These are phyloP conservation scores for Priocnemis perturbator DNA, from an alignment of 2,888 invertebrate species.

Conservation along the genomic window DNA sequence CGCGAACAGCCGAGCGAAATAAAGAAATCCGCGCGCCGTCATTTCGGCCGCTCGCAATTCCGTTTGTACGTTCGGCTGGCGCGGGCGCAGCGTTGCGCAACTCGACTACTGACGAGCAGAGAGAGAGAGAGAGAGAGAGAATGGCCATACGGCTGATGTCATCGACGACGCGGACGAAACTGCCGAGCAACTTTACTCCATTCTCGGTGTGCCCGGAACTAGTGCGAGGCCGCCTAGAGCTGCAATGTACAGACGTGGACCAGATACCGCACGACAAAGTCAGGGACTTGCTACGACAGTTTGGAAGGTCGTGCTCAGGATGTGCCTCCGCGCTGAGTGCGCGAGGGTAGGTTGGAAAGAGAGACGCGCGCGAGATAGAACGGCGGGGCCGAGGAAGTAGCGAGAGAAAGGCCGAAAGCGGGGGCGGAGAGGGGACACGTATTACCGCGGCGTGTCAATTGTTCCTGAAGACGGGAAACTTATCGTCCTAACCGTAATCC, in stretches of 20 bases:
- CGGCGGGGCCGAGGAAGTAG: slow-evolving; percentile 24
- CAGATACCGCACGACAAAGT: slow-evolving; percentile 58
- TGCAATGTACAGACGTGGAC: slow-evolving; percentile 33
- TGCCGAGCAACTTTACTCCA: slow-evolving; percentile 50
- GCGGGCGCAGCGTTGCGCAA: too few relatives aligned
- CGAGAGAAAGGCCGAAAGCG: slow-evolving; percentile 4
- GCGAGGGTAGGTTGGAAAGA: slow-evolving; percentile 12
- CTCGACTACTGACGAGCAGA: too few relatives aligned
- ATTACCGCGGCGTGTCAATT: slow-evolving; percentile 61
- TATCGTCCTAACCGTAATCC: slow-evolving; percentile 50
- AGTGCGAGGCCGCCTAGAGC: slow-evolving; percentile 28
- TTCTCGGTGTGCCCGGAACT: slow-evolving; percentile 40
- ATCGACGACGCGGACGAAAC: slow-evolving; percentile 32
- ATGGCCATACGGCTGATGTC: slow-evolving; percentile 36
- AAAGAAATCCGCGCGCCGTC: too few relatives aligned
- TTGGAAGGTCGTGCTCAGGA: slow-evolving; percentile 53
- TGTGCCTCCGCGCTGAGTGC: slow-evolving; percentile 33
- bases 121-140: too few relatives aligned
- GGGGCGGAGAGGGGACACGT: slow-evolving; percentile 53
- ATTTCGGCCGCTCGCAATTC: too few relatives aligned
- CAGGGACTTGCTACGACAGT: slow-evolving; percentile 58
- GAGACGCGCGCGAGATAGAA: slow-evolving; percentile 2
- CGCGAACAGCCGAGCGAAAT: too few relatives aligned
- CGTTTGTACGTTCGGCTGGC: too few relatives aligned
- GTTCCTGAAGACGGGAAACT: slow-evolving; percentile 62